Evolutionary conservation across 2,888 invertebrate species (phyloP).

Genomic region (Hyles lineata): DNA sequence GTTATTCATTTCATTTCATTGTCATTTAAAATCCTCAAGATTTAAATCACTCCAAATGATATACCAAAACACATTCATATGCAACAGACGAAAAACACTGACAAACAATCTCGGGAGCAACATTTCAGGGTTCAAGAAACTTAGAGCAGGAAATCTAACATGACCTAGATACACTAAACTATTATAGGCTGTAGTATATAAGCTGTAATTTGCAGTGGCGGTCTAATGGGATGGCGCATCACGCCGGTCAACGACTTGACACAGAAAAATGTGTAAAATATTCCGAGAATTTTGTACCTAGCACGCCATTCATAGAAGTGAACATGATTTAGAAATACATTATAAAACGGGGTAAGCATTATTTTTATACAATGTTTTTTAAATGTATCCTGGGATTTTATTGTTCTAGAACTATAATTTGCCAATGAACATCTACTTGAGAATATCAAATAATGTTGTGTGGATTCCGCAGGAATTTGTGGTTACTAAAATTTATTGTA

Average conservation of each 20-base stretch:
- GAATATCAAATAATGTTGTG: too few species aligned
- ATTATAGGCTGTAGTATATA: constrained; percentile 11
- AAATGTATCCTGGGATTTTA: too few species aligned
- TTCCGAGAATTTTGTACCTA: constrained; percentile 5
- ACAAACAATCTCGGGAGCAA: neutral
- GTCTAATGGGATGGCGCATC: constrained; percentile 5
- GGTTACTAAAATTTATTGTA: too few species aligned
- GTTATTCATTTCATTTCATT: too few species aligned
- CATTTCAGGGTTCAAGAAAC: constrained; percentile 44
- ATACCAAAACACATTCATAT: neutral
- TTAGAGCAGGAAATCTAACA: constrained; percentile 42
- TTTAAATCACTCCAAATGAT: neutral
- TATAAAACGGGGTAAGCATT: neutral
- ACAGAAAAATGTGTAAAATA: constrained; percentile 18
- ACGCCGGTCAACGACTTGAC: constrained; percentile 2
- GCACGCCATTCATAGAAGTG: neutral
- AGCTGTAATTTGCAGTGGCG: constrained; percentile 33
- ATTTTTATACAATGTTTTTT: too few species aligned
- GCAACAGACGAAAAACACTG: neutral
- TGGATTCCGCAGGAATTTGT: too few species aligned
- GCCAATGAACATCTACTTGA: too few species aligned
- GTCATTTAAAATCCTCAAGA: too few species aligned
- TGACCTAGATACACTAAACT: constrained; percentile 40
- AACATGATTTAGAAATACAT: neutral
- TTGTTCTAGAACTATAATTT: too few species aligned